Base-by-base conservation (phyloP, 2,113 vertebrate species). In the Poecilia latipinna region DNA sequence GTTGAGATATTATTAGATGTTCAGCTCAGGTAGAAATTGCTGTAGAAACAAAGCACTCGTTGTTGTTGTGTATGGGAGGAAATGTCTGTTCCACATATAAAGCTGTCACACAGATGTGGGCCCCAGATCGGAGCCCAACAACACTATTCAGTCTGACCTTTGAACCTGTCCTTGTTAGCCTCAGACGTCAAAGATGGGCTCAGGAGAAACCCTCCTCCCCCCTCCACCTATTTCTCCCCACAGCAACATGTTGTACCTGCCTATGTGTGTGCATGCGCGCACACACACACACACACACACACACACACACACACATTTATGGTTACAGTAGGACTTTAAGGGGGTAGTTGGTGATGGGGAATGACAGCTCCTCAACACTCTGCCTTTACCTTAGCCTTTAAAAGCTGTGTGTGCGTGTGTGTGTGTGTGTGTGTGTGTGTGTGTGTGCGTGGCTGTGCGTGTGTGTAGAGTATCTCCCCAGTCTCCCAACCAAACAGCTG, bases 121-220 rank as follows among this genome's bases (percentile, higher is more conserved):
- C 72, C 79, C 70, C 66, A 24, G 68, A 70, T 83, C 61, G 64
- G 4, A 86, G 70, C 75, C 62, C 74, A 72, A 84, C 77, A 72
- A 79, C 83, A 75, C 73, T 70, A 77, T 60, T 75, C 2, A 1
- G 61, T 37, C n/a, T 8, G 39, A 88, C 86, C 88, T 91, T 88
- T 90, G 82, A 90, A 72, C 82, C 64, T 65, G 68, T 85, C 80
- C 82, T 92, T 89, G 86, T 90, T 89, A 86, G 76, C 72, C 72
- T 77, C 75, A 77, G 73, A 78, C 33, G n/a, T 61, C 65, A 75
- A 74, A 86, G 60, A 70, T 54, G 70, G 48, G 61, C 86, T 77
- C 68, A 75, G 72, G 72, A 83, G 80, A 80, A 72, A 75, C 28
- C 37, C 65, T 39, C 26, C 10, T 37, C 2, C 3, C 35, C 35